phyloP scores from a whole-genome alignment of 2,797 vertebrate species.

The Microchirus variegatus region DNA sequence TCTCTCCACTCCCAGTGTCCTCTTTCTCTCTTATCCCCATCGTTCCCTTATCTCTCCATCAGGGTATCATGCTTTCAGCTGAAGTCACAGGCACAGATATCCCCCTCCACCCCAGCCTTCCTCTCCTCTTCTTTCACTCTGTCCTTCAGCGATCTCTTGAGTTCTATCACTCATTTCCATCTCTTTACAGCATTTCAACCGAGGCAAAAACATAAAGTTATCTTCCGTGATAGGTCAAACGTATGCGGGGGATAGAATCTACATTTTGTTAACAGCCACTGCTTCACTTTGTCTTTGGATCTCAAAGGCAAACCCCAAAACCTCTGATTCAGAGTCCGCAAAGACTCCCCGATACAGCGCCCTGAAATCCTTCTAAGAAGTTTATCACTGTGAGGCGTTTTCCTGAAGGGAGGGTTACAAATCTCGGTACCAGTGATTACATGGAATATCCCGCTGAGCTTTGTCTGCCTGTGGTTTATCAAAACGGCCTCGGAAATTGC shows the following conservation, averaged over 20 bases:
- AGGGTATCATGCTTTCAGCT: conserved; percentile 70
- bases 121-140: conserved; percentile 62
- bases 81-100: conserved; percentile 61
- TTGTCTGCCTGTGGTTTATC: conserved; percentile 49
- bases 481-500: conserved; percentile 42
- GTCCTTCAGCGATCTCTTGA: conserved; percentile 63
- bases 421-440: conserved; percentile 55
- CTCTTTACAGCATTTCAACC: conserved; percentile 34
- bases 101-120: conserved; percentile 60
- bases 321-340: conserved; percentile 32
- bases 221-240: conserved; percentile 17
- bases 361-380: conserved; percentile 32
- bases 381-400: conserved; percentile 42
- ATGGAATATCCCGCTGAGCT: conserved; percentile 49
- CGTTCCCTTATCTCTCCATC: conserved; percentile 72
- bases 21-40: conserved; percentile 47
- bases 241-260: not conserved
- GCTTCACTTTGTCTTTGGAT: conserved; percentile 8
- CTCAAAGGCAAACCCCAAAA: not conserved
- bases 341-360: conserved; percentile 25
- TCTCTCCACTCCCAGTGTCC: conserved; percentile 60
- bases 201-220: conserved; percentile 40
- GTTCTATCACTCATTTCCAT: conserved; percentile 65
- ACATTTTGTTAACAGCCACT: conserved; percentile 18
- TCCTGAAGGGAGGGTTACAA: conserved; percentile 51